Evolutionary conservation across 2,113 vertebrate species (phyloP).

Genomic region (Piprites chloris): DNA sequence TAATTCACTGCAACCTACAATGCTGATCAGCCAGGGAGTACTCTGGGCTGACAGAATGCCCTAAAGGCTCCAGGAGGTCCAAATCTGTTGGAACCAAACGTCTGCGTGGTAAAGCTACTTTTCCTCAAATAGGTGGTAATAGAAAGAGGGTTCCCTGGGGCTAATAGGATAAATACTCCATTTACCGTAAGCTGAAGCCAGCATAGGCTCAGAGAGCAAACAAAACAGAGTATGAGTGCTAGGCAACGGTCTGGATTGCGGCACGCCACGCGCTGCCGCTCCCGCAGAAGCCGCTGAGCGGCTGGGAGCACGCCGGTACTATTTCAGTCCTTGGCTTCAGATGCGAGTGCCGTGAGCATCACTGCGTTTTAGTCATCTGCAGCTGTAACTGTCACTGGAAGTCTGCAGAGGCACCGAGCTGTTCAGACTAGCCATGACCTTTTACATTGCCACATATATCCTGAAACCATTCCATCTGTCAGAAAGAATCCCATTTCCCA

Average conservation of each 20-base stretch:
- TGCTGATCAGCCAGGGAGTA: background rate
- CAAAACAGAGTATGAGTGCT: background rate
- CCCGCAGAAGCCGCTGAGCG: background rate
- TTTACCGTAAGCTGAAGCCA: background rate
- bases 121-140: background rate
- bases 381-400: background rate
- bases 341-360: background rate
- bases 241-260: background rate
- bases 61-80: background rate
- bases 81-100: background rate
- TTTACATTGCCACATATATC: background rate
- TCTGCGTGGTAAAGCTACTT: background rate
- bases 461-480: background rate
- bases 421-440: background rate
- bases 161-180: background rate
- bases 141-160: accelerated
- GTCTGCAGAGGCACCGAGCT: background rate
- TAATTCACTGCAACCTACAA: background rate
- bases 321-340: conserved; percentile 17
- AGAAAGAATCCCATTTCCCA: background rate
- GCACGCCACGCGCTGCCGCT: accelerated
- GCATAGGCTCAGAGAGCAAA: background rate
- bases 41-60: background rate
- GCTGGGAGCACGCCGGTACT: background rate
- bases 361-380: background rate